Percentiles rank a stretch among this genome's conserved stretches.
Conservation (phyloP, 2,888 invertebrate species). For the Rhabditoides inermis region DNA sequence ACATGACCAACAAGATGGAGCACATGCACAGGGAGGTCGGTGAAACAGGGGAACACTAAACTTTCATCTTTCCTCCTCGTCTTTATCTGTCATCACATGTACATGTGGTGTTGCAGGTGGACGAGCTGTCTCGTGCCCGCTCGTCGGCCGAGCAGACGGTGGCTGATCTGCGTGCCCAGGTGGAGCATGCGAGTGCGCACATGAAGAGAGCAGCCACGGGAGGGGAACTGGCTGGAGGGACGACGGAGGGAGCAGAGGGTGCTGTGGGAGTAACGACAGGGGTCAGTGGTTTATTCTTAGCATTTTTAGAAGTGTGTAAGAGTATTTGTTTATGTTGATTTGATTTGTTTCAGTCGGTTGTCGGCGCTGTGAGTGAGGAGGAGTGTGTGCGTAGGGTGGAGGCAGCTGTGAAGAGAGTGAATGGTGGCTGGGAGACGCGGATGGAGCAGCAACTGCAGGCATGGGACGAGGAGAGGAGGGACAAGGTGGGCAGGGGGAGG, state of each 20-base stretch:
- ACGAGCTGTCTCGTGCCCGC: not conserved
- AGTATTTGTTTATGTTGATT: too few species aligned
- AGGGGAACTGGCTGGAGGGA: not conserved
- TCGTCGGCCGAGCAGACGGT: not conserved
- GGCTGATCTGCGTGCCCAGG: not conserved
- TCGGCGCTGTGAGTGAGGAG: slow-evolving; percentile 13
- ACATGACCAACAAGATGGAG: slow-evolving; percentile 6
- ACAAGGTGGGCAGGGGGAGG: slow-evolving; percentile 12
- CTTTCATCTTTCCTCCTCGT: too few species aligned
- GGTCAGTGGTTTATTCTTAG: too few species aligned
- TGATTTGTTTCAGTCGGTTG: not conserved
- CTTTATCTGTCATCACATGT: too few species aligned
- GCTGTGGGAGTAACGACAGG: not conserved
- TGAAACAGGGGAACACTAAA: not conserved
- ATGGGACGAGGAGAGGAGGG: slow-evolving; percentile 11
- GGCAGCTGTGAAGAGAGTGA: slow-evolving; percentile 15
- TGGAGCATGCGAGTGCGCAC: not conserved
- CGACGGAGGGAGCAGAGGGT: not conserved
- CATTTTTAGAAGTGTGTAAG: too few species aligned
- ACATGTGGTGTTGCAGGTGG: too few species aligned
- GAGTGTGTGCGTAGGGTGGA: slow-evolving; percentile 14
- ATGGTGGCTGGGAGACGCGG: slow-evolving; percentile 13
- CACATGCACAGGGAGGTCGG: not conserved
- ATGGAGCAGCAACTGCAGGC: slow-evolving; percentile 12
- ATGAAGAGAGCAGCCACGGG: not conserved